phyloP scores from a whole-genome alignment of 2,888 invertebrate genomes.

The Caenorhabditis sp. region DNA sequence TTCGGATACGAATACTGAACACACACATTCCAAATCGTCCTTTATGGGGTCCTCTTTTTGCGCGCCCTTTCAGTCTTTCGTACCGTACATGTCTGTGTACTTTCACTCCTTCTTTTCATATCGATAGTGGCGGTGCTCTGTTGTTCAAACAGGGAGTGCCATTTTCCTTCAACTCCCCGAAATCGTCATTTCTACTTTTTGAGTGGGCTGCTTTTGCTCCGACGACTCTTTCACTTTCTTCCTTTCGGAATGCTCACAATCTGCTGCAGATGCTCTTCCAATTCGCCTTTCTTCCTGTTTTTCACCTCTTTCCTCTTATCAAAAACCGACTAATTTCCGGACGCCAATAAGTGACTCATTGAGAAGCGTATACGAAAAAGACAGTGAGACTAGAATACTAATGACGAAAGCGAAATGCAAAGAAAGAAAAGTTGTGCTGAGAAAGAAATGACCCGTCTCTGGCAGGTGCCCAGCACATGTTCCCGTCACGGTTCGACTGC shows the following conservation, averaged over 20 bases:
- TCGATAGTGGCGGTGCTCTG: slow-evolving; percentile 28
- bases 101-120: slow-evolving; percentile 15
- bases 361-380: too few species aligned
- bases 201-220: too few species aligned
- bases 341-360: too few species aligned
- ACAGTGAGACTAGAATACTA: too few species aligned
- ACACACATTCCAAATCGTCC: slow-evolving; percentile 12
- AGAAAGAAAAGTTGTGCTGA: background rate
- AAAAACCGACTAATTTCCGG: slow-evolving; percentile 19
- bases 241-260: too few species aligned
- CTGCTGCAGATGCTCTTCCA: too few species aligned
- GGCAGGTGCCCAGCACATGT: slow-evolving; percentile 46
- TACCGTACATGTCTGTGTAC: background rate
- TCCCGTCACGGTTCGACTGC: slow-evolving; percentile 3
- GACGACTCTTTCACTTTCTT: too few species aligned
- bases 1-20: background rate
- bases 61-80: background rate
- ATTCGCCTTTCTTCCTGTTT: too few species aligned
- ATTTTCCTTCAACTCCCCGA: too few species aligned
- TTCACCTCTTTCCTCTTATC: slow-evolving; percentile 19
- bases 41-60: background rate
- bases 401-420: background rate
- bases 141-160: slow-evolving; percentile 46
- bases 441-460: background rate
- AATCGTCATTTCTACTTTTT: too few species aligned